phyloP scores from a whole-genome alignment of 2,113 vertebrate species.

The Sebastes fasciatus region DNA sequence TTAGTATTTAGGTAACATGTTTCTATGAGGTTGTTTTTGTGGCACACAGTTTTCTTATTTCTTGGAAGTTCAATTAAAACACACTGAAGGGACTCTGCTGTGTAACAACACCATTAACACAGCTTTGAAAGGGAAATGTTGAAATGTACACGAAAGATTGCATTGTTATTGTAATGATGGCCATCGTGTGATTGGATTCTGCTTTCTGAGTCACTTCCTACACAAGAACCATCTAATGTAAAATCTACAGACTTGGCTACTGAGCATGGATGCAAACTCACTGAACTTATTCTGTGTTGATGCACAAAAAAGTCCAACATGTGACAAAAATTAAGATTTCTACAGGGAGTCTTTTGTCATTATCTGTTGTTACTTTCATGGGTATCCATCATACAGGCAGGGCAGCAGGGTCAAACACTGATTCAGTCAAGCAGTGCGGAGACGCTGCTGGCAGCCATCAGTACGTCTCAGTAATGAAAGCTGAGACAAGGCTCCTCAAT shows the following conservation, averaged over 20 bases:
- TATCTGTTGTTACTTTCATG: constrained; percentile 1
- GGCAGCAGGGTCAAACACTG: constrained; percentile 12
- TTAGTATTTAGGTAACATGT: neutral
- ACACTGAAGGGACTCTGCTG: neutral
- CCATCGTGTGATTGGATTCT: neutral
- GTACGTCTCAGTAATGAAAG: constrained; percentile 57
- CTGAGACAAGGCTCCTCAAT: constrained; percentile 57
- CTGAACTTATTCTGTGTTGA: neutral
- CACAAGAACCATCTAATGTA: neutral
- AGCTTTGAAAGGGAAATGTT: constrained; percentile 12
- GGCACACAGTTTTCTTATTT: neutral
- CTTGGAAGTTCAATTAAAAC: neutral
- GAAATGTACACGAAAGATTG: constrained; percentile 7
- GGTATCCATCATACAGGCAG: constrained; percentile 34
- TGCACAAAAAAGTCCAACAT: neutral
- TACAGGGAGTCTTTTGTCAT: constrained; percentile 16
- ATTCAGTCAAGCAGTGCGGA: constrained; percentile 51
- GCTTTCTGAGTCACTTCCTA: neutral
- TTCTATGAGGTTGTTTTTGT: neutral
- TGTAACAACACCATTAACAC: constrained; percentile 8
- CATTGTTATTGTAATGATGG: neutral
- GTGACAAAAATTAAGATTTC: constrained; percentile 4
- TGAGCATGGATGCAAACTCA: neutral
- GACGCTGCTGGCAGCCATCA: constrained; percentile 60
- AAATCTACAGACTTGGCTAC: neutral